Base-by-base conservation (phyloP, 1,140 invertebrate species). In the Nephotettix cincticeps region DNA sequence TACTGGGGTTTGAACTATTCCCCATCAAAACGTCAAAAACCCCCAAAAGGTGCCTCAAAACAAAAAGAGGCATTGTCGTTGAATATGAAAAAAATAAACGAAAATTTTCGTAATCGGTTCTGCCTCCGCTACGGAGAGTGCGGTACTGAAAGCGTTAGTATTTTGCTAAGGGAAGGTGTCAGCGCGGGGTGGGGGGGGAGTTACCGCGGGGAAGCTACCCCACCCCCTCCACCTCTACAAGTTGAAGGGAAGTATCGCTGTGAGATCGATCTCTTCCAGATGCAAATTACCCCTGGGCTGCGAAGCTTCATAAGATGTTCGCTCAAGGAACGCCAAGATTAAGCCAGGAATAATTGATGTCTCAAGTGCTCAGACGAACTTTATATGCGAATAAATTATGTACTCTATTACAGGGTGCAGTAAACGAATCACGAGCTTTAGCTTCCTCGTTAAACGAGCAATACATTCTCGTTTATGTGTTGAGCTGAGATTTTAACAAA, bases 331-430 rank as follows among this genome's bases (percentile, higher is more conserved):
- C 56, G 56, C 32, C 64, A 67, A 67, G 64, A 67, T 67, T 67
- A 67, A 67, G 40, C 36, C 64, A 43, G 64, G 64, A 67, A 67
- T 67, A 67, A 67, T 67, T 67, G 64, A 67, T 67, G 64, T 43
- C 64, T 67, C 64, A 43, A 67, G 64, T 67, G 64, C 64, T 67
- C 64, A 67, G 32, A 67, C 64, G 45, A 67, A 67, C 64, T 67
- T 67, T 67, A 67, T 36, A 45, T 67, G 64, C 64, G 64, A 67
- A 43, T 67, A 67, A 43, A 67, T 67, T 67, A 67, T 67, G 64
- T 43, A 67, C 32, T 43, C 32, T 30, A 67, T 67, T 43, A 67
- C 45, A 43, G 32, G 1, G n/a, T 25, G 64, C 40, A 11, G 14
- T 61, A 61, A 61, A 61, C 56, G 56, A 61, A 61, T 61, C 28